Conservation (phyloP, 2,113 vertebrate species). For the Phaethornis superciliosus region DNA sequence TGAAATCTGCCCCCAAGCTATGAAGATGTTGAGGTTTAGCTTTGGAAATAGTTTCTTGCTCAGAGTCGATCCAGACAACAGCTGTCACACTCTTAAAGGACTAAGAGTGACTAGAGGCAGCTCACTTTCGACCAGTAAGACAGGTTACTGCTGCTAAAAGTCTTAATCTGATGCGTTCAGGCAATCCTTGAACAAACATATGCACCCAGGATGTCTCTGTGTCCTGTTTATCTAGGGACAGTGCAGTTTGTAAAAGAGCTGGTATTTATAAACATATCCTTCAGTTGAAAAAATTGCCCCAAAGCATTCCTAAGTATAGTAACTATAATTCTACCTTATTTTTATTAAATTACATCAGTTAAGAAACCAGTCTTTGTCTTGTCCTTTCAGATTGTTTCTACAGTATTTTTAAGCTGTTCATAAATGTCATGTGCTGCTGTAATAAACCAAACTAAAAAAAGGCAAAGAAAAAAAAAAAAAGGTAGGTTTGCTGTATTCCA, state of each 20-base stretch:
- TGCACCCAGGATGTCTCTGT: neutral
- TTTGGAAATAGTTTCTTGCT: neutral
- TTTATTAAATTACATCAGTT: conserved; percentile 56
- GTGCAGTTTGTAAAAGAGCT: neutral
- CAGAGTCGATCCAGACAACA: conserved; percentile 5
- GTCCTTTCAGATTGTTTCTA: conserved; percentile 33
- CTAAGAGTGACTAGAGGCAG: neutral
- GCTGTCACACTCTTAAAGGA: neutral
- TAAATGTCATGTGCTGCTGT: conserved; percentile 26
- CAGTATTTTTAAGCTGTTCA: conserved; percentile 13
- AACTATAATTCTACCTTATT: conserved; percentile 48
- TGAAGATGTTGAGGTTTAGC: neutral
- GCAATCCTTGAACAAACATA: neutral
- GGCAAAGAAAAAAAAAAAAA: neutral
- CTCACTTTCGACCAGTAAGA: neutral
- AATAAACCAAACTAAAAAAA: conserved; percentile 25
- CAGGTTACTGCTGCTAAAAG: neutral
- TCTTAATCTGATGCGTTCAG: neutral
- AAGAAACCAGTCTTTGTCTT: conserved; percentile 52
- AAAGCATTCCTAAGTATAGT: conserved; percentile 23
- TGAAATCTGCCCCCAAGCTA: neutral
- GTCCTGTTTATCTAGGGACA: conserved; percentile 9
- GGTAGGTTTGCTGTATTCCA: neutral
- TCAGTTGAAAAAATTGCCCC: conserved; percentile 6
- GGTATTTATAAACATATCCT: conserved; percentile 9